These are phyloP conservation scores for Bungarus multicinctus DNA, from an alignment of 2,113 vertebrate species.

Conservation along the genomic window DNA sequence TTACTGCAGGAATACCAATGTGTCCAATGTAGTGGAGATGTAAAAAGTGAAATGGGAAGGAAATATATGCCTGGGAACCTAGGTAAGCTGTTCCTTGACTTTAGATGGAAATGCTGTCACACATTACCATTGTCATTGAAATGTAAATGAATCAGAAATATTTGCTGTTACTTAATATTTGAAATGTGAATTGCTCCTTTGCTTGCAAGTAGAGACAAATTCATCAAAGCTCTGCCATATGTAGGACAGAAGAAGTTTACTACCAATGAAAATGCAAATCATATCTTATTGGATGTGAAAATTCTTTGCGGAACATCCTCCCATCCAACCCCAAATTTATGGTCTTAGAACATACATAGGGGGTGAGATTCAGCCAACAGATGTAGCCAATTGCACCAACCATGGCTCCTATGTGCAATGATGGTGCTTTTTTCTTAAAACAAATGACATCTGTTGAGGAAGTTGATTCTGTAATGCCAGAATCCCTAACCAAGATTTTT, in stretches of 20 bases:
- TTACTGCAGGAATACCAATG: not conserved
- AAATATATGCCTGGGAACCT: not conserved
- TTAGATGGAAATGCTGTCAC: not conserved
- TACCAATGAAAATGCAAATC: not conserved
- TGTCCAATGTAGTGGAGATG: not conserved
- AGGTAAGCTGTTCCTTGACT: not conserved
- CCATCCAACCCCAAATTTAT: not conserved
- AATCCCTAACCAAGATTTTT: not conserved
- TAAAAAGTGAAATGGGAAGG: not conserved
- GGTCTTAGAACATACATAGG: not conserved
- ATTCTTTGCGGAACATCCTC: not conserved
- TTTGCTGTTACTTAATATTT: not conserved
- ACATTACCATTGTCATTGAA: not conserved
- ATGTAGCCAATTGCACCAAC: not conserved
- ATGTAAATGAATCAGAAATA: not conserved
- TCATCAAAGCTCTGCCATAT: not conserved
- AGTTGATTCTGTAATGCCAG: not conserved
- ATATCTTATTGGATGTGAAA: not conserved
- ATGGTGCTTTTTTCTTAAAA: too few relatives aligned
- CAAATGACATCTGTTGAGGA: too few relatives aligned
- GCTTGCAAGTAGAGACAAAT: not conserved
- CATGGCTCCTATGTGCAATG: not conserved
- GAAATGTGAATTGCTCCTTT: not conserved
- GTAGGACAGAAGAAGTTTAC: not conserved
- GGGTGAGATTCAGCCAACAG: not conserved